Evolutionary conservation across 2,797 vertebrate genomes (phyloP), one percentile per base, ranked within the genome.

Genomic region (Macrochelys suwanniensis): DNA sequence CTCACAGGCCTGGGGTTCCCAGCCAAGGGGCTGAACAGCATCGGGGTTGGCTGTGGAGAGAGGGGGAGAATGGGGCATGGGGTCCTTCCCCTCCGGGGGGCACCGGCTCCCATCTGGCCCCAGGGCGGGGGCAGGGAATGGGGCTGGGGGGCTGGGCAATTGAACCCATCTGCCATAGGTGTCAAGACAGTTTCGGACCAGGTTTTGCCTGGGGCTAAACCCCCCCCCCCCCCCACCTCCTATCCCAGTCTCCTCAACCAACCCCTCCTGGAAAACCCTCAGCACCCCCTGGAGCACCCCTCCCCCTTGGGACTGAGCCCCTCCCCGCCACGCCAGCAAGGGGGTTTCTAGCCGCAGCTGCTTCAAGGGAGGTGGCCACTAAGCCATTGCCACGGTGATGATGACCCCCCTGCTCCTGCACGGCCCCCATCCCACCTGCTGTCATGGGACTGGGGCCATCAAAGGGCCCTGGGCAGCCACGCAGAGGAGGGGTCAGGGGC

Each of bases 161-260:
- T 11, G 9, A 42, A 42, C n/a, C 65, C 9, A 10, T 42, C 65
- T 21, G n/a, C 19, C 19, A 6, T 37, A 71, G 19, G 42, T 42
- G n/a, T 42, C 19, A 37, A 68, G 33, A 7, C 33, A 37, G 19
- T 68, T 68, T 68, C 8, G 8, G 33, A 5, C 61, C 7, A 3
- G 33, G 61, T n/a, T 65, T 65, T 16, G 16, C 33, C 28, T 7
- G 59, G 13, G 59, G 59, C 15, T 65, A 33, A 7, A 65, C 12
- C 13, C 31, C 31, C 7, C 2, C 0, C 59, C 10, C 10, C 25
- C 53, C 54, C 7, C 54, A 19, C 54, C 7, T 7, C 21, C 13
- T 50, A 50, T 6, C 17, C 51, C 19, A 54, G 21, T 23, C 53
- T 21, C 53, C 53, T 54, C 53, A 54, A 8, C 13, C 15, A 57